Evolutionary conservation across 2,113 vertebrate genomes (phyloP).

Genomic region (Cygnus atratus): DNA sequence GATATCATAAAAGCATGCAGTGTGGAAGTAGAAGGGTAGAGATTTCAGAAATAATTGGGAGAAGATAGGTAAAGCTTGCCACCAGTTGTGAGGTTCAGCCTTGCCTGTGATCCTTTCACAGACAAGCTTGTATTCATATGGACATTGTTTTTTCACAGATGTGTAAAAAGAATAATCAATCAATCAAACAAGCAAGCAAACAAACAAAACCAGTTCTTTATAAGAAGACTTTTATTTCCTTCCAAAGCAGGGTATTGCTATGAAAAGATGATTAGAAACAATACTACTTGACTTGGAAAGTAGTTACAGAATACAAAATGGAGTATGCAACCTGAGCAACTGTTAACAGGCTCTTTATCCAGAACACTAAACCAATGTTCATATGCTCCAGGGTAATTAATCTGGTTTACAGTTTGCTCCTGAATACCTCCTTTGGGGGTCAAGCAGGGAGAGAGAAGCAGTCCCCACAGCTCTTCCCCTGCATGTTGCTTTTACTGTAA

Average conservation of each 20-base stretch:
- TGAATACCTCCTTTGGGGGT: neutral
- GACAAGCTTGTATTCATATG: neutral
- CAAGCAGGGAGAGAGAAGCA: neutral
- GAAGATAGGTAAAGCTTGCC: neutral
- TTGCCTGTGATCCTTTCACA: neutral
- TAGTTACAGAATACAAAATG: neutral
- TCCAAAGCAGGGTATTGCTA: neutral
- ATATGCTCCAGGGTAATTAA: neutral
- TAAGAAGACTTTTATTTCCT: neutral
- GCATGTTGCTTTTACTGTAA: neutral
- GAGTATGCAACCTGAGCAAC: neutral
- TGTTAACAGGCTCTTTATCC: neutral
- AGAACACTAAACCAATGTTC: neutral
- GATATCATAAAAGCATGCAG: neutral
- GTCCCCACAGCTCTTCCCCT: neutral
- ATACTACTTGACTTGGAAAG: neutral
- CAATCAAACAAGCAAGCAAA: too few species aligned
- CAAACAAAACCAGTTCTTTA: neutral
- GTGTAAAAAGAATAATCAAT: neutral
- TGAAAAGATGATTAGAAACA: neutral
- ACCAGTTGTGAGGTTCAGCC: neutral
- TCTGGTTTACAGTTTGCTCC: neutral
- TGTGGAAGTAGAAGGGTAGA: neutral
- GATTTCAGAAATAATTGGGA: neutral
- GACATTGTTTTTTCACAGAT: neutral